phyloP scores from a whole-genome alignment of 2,888 invertebrate genomes.

The Cinara cedri region DNA sequence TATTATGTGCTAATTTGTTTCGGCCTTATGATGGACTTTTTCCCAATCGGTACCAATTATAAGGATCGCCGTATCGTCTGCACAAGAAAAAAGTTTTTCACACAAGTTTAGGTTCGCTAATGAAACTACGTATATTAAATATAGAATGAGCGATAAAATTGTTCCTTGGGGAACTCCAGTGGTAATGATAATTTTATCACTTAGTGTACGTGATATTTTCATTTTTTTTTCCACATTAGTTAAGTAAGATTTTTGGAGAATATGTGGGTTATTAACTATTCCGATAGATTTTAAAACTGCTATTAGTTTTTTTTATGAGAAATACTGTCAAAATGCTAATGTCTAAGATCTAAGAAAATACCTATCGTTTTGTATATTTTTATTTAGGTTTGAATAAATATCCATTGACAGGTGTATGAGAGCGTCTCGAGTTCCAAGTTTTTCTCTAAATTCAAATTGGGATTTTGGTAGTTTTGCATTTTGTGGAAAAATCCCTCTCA shows the following conservation, averaged over 20 bases:
- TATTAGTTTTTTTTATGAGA: background rate
- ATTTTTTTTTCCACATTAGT: background rate
- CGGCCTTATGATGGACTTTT: background rate
- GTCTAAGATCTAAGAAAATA: background rate
- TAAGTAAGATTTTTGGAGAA: background rate
- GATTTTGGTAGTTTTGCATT: background rate
- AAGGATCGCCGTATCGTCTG: background rate
- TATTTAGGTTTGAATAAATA: background rate
- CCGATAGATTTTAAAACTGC: background rate
- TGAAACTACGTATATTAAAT: background rate
- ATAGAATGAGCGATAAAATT: background rate
- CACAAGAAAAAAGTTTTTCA: background rate
- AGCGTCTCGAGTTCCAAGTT: background rate
- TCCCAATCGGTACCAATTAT: background rate
- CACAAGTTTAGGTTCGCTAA: background rate
- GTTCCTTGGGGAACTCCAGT: background rate
- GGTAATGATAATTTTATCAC: background rate
- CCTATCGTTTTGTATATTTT: background rate
- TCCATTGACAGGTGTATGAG: background rate
- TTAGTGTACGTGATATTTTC: background rate
- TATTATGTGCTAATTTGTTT: background rate
- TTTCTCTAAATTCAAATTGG: background rate
- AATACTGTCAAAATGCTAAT: background rate
- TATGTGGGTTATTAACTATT: background rate
- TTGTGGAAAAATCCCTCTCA: no score